Conservation (phyloP, 2,888 invertebrate species). For the Seladonia tumulorum region DNA sequence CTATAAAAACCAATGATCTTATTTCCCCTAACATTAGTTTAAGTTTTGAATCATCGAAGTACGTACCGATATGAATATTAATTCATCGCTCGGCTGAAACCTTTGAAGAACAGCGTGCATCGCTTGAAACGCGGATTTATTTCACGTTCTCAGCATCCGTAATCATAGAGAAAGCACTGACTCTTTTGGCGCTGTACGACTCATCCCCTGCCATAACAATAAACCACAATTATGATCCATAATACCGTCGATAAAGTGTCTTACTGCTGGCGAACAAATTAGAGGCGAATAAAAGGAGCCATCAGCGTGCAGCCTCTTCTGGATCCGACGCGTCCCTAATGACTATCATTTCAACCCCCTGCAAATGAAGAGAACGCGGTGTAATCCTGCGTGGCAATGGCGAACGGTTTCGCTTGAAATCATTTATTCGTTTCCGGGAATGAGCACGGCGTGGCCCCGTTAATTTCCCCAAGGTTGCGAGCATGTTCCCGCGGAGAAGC, state of each 20-base stretch:
- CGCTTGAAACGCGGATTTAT: neutral
- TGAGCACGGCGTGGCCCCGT: neutral
- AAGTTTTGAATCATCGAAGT: neutral
- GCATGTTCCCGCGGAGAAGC: neutral
- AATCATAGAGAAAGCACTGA: neutral
- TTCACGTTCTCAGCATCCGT: neutral
- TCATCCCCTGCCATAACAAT: neutral
- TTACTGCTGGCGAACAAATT: neutral
- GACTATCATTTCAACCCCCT: neutral
- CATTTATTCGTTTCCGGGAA: neutral
- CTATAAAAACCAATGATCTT: neutral
- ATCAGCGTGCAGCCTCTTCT: neutral
- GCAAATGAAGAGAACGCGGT: neutral
- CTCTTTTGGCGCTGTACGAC: neutral
- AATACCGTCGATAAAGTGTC: neutral
- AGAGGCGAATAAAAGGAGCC: neutral
- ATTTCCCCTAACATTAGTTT: neutral
- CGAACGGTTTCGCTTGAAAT: neutral
- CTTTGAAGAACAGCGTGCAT: neutral
- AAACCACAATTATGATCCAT: conserved; percentile 10
- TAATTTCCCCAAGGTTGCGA: conserved; percentile 20
- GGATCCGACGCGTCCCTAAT: neutral
- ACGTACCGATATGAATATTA: neutral
- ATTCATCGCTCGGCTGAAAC: neutral
- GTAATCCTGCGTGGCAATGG: neutral